Percentiles rank a stretch among this genome's conserved stretches.
Evolutionary conservation across 2,797 vertebrate genomes (phyloP).

Genomic region (Parotocinclus haroldoi): DNA sequence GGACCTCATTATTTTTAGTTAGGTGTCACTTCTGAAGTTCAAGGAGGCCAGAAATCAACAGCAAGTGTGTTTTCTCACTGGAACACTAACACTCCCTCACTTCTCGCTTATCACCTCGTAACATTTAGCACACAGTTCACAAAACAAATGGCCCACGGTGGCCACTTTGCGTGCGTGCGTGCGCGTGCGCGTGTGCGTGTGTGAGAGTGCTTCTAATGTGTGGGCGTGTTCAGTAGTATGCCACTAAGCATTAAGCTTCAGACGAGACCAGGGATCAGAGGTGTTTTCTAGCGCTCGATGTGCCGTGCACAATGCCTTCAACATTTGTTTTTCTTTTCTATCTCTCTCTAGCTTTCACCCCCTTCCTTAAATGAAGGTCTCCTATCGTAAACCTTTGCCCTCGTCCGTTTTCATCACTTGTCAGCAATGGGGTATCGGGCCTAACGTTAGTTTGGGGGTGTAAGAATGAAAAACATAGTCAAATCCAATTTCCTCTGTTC

Average conservation of each 20-base stretch:
- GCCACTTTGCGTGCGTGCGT: slow-evolving; percentile 8
- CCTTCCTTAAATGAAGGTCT: slow-evolving; percentile 62
- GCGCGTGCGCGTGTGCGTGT: slow-evolving; percentile 12
- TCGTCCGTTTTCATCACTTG: slow-evolving; percentile 51
- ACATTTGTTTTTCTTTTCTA: slow-evolving; percentile 73
- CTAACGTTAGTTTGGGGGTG: slow-evolving; percentile 54
- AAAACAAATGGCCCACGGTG: slow-evolving; percentile 83
- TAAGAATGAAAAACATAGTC: slow-evolving; percentile 60
- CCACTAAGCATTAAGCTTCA: slow-evolving; percentile 8
- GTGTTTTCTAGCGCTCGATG: slow-evolving; percentile 66
- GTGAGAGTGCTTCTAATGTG: slow-evolving; percentile 20
- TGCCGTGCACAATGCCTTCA: slow-evolving; percentile 56
- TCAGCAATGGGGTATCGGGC: slow-evolving; percentile 49
- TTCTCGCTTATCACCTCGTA: slow-evolving; percentile 76
- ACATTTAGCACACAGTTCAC: slow-evolving; percentile 84
- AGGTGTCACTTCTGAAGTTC: slow-evolving; percentile 65
- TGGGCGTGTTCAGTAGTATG: slow-evolving; percentile 30
- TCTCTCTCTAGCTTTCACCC: slow-evolving; percentile 59
- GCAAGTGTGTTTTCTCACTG: slow-evolving; percentile 49
- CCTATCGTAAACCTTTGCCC: slow-evolving; percentile 55
- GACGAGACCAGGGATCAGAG: slow-evolving; percentile 62
- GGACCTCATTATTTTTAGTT: background rate
- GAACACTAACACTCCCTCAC: slow-evolving; percentile 33
- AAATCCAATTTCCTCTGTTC: slow-evolving; percentile 54
- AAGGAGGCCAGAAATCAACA: slow-evolving; percentile 62